Conservation (phyloP, 2,113 vertebrate genomes). For the Bos taurus region ARS-UCD2.0 NC_037329.1:125734001-125734500, state of each 20-base stretch:
- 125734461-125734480: neutral
- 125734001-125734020: slow-evolving; percentile 84
- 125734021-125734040: slow-evolving; percentile 89
- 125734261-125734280: neutral
- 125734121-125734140: slow-evolving; percentile 48
- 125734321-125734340: neutral
- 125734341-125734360: neutral
- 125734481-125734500: neutral
- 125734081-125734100: slow-evolving; percentile 78
- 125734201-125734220: neutral
- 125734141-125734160: neutral
- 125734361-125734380: neutral
- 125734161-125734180: neutral
- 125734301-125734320: neutral
- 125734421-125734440: neutral
- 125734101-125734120: slow-evolving; percentile 75
- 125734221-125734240: neutral
- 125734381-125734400: neutral
- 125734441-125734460: neutral
- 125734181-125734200: neutral
- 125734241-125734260: neutral
- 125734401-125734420: neutral
- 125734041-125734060: slow-evolving; percentile 88
- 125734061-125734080: slow-evolving; percentile 88
- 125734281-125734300: neutral